A percentile compares a stretch with the other conserved stretches of the same genome.
phyloP scores from a whole-genome alignment of 2,113 vertebrate genomes.

The Tragelaphus strepsiceros region DNA sequence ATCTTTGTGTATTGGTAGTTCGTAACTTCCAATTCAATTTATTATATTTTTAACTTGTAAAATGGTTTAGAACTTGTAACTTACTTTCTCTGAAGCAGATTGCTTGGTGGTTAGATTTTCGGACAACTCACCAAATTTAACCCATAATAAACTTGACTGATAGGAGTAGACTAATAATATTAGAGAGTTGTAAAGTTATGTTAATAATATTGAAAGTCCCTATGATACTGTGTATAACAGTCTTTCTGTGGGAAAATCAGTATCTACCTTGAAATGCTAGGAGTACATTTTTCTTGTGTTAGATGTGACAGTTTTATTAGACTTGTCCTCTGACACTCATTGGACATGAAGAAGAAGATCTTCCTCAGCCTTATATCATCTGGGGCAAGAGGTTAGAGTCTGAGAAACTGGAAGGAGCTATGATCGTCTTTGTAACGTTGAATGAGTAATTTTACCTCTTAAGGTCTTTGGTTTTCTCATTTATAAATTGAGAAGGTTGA shows the following conservation, averaged over 20 bases:
- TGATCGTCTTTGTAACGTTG: not conserved
- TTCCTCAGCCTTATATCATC: not conserved
- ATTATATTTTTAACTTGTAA: constrained; percentile 3
- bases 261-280: not conserved
- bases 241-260: constrained; percentile 1
- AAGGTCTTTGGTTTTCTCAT: not conserved
- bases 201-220: not conserved
- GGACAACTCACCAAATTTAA: not conserved
- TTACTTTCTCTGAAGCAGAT: not conserved
- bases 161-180: not conserved
- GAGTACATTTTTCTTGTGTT: not conserved
- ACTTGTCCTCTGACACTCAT: not conserved
- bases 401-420: not conserved
- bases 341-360: not conserved
- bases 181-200: not conserved
- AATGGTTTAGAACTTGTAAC: constrained; percentile 4
- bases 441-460: not conserved
- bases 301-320: not conserved
- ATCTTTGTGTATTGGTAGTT: not conserved
- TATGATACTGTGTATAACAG: not conserved
- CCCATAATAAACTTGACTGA: not conserved
- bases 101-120: not conserved
- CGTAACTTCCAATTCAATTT: not conserved
- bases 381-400: not conserved
- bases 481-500: not conserved